A percentile compares a stretch with the other conserved stretches of the same genome.
Evolutionary conservation across 2,797 vertebrate species (phyloP).

Genomic region (Lerista edwardsae): DNA sequence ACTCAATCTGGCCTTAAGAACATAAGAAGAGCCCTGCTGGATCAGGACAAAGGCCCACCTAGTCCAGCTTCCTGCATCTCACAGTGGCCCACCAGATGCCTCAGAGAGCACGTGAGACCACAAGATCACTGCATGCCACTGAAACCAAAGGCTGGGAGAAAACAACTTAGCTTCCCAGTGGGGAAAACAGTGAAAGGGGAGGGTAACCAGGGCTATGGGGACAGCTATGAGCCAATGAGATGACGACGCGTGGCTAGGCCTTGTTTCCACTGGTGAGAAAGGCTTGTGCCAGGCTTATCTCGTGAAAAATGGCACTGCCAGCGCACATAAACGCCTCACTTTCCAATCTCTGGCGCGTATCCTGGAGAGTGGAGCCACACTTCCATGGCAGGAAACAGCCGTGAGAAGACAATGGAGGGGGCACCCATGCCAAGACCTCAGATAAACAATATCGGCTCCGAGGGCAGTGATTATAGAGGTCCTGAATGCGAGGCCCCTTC

Average conservation of each 20-base stretch:
- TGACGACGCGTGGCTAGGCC: neutral
- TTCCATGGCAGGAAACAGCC: conserved; percentile 53
- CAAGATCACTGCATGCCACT: too few species aligned
- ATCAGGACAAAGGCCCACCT: too few species aligned
- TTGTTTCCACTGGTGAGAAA: neutral
- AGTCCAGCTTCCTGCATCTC: too few species aligned
- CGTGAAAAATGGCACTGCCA: neutral
- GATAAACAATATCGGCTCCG: neutral
- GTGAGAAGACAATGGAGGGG: conserved; percentile 35
- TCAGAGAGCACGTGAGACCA: too few species aligned
- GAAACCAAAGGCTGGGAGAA: too few species aligned
- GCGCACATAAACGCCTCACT: rapidly evolving
- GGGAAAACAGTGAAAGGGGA: neutral
- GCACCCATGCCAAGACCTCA: neutral
- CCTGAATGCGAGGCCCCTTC: rapidly evolving
- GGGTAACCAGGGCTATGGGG: neutral
- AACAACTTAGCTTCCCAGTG: too few species aligned
- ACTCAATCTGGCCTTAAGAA: too few species aligned
- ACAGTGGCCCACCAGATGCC: too few species aligned
- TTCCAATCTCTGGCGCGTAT: neutral
- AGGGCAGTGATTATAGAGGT: neutral
- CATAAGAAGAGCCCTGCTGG: too few species aligned
- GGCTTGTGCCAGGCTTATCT: neutral
- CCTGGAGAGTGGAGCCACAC: conserved; percentile 29
- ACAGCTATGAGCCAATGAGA: too few species aligned